These are phyloP conservation scores for Zygogramma bicolorata DNA, from an alignment of 2,888 invertebrate genomes.

Conservation along the genomic window DNA sequence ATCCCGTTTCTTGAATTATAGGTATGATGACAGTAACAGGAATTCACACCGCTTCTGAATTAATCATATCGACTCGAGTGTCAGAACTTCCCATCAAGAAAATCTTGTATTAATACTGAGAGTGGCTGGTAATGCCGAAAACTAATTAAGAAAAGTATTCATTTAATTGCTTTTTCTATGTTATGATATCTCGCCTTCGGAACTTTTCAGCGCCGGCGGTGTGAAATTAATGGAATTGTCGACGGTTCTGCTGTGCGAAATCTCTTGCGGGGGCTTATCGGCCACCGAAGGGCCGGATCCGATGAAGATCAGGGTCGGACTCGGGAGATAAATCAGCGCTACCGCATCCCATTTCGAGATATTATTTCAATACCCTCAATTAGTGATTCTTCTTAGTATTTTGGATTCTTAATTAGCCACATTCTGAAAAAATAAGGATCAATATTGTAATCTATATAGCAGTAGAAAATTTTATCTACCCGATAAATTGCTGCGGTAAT, in stretches of 20 bases:
- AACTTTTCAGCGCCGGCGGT: slow-evolving; percentile 61
- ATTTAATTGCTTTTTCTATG: slow-evolving; percentile 63
- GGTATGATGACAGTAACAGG: too few species aligned
- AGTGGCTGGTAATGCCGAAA: slow-evolving; percentile 63
- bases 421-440: too few species aligned
- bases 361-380: too few species aligned
- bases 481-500: too few species aligned
- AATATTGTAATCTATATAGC: too few species aligned
- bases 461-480: too few species aligned
- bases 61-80: background rate
- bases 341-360: background rate
- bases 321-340: background rate
- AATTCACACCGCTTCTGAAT: background rate
- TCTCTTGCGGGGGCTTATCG: slow-evolving; percentile 63
- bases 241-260: slow-evolving; percentile 62
- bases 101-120: slow-evolving; percentile 34
- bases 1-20: too few species aligned
- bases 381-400: too few species aligned
- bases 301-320: slow-evolving; percentile 52
- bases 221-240: slow-evolving; percentile 67
- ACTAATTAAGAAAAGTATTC: slow-evolving; percentile 67
- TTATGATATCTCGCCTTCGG: slow-evolving; percentile 61
- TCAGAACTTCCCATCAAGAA: background rate
- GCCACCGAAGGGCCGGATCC: slow-evolving; percentile 58
- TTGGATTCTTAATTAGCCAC: too few species aligned